Evolutionary conservation across 2,888 invertebrate species (phyloP), one percentile per base, ranked within the genome.

Genomic region (Ecdyonurus torrentis): DNA sequence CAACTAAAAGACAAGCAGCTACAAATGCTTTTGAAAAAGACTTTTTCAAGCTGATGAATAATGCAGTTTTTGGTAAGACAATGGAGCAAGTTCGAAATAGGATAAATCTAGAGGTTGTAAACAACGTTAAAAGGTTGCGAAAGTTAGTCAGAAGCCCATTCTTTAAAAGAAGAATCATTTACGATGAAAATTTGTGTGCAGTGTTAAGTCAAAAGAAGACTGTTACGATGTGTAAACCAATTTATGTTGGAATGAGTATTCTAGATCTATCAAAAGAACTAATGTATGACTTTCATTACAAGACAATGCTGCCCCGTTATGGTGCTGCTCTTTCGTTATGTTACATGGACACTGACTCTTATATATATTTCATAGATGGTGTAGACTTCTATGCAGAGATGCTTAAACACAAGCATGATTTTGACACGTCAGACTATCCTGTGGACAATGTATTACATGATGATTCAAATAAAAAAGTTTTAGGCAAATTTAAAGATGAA

Each of bases 201-300:
- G 5, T 5, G 5, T 15, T 10, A 10, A 5, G 5, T 5, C 7
- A 5, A 10, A 37, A 10, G 5, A 15, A 37, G 15, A 61, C 66
- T 23, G 64, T 72, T 19, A 50, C 63, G 20, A 66, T 70, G 20
- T 66, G 71, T 60, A 72, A 72, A 65, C 71, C 70, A 7, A 67
- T 71, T 5, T 70, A 70, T 64, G 66, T 70, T 1, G 70, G 70
- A 1, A 67, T 71, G 53, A 64, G 65, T 19, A 66, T 71, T 7
- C 65, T 72, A 37, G 71, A 72, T 61, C 61, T 71, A 3, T 69
- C 70, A 1, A 70, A 72, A 66, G 63, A 22, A 15, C 61, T 59
- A 24, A 63, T 66, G 55, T 66, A 67, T 63, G 66, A 67, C 7
- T 71, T 71, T 64, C 69, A 69, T 65, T 70, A 69, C 61, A 64